Percentiles rank a stretch among this genome's conserved stretches.
These are phyloP conservation scores for Tridacna gigas DNA, from an alignment of 2,888 invertebrate genomes.

Conservation along the genomic window DNA sequence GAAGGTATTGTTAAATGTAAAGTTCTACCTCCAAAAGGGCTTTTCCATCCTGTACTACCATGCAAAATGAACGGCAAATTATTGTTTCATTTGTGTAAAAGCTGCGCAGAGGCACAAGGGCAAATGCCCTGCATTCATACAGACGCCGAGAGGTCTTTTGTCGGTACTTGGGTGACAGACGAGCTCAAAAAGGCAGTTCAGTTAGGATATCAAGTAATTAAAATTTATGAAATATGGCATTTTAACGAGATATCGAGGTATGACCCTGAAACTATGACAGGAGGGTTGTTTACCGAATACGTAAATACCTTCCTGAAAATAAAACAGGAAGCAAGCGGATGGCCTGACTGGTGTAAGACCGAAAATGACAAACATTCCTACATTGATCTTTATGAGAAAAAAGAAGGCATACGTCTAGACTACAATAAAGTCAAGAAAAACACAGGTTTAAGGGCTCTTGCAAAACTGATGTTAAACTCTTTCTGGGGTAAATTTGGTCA, in stretches of 20 bases:
- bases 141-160: slow-evolving; percentile 35
- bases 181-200: slow-evolving; percentile 46
- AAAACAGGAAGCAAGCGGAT: background rate
- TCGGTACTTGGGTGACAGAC: slow-evolving; percentile 56
- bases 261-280: slow-evolving; percentile 41
- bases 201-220: slow-evolving; percentile 33
- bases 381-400: slow-evolving; percentile 55
- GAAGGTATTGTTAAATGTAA: slow-evolving; percentile 73
- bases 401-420: slow-evolving; percentile 27
- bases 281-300: slow-evolving; percentile 75
- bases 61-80: slow-evolving; percentile 74
- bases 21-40: slow-evolving; percentile 69
- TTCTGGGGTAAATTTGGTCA: slow-evolving; percentile 52
- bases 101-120: slow-evolving; percentile 44
- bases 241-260: slow-evolving; percentile 68
- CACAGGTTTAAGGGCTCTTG: slow-evolving; percentile 34
- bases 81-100: slow-evolving; percentile 82
- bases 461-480: slow-evolving; percentile 42
- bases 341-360: slow-evolving; percentile 36
- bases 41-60: slow-evolving; percentile 80
- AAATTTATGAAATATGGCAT: slow-evolving; percentile 81
- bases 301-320: background rate
- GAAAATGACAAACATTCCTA: slow-evolving; percentile 65
- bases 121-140: slow-evolving; percentile 16
- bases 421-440: slow-evolving; percentile 27